These are phyloP conservation scores for Peromyscus polionotus DNA, from an alignment of 2,113 vertebrate genomes.

Conservation along the genomic window DNA sequence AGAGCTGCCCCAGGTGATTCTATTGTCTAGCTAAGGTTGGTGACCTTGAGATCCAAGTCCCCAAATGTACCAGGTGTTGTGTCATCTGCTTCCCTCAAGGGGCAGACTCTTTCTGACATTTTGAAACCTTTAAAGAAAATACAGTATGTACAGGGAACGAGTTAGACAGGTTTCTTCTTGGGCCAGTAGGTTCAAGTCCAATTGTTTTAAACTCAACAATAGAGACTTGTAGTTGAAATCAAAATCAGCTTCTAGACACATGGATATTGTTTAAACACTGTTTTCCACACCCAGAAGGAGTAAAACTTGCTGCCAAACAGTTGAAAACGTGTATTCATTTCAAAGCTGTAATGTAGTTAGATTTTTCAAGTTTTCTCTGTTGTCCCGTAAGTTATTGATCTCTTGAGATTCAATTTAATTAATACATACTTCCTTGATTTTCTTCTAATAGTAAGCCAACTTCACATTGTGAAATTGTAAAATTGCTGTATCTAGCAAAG, in stretches of 20 bases:
- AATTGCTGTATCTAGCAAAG: slow-evolving; percentile 27
- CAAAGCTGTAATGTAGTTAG: slow-evolving; percentile 45
- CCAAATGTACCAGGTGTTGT: neutral
- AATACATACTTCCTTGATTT: slow-evolving; percentile 47
- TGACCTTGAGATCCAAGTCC: neutral
- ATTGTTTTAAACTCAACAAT: slow-evolving; percentile 64
- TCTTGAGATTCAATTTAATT: slow-evolving; percentile 43
- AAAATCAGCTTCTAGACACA: slow-evolving; percentile 65
- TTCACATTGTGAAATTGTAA: slow-evolving; percentile 47
- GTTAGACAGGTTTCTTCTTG: slow-evolving; percentile 73
- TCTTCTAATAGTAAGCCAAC: slow-evolving; percentile 52
- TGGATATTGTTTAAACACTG: slow-evolving; percentile 52
- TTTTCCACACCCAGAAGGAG: slow-evolving; percentile 47
- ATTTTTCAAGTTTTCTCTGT: slow-evolving; percentile 55
- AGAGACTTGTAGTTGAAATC: slow-evolving; percentile 68
- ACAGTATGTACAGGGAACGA: slow-evolving; percentile 17
- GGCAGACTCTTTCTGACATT: slow-evolving; percentile 23
- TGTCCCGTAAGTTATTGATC: slow-evolving; percentile 25
- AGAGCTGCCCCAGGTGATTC: neutral
- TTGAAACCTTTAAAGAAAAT: slow-evolving; percentile 66
- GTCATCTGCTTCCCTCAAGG: neutral
- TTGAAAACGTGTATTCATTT: slow-evolving; percentile 11
- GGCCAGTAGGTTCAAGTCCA: slow-evolving; percentile 32
- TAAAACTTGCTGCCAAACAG: slow-evolving; percentile 27
- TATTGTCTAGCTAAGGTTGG: neutral